These are phyloP conservation scores for Leptinotarsa rubiginosa DNA, from an alignment of 2,888 invertebrate species.

Conservation along the genomic window DNA sequence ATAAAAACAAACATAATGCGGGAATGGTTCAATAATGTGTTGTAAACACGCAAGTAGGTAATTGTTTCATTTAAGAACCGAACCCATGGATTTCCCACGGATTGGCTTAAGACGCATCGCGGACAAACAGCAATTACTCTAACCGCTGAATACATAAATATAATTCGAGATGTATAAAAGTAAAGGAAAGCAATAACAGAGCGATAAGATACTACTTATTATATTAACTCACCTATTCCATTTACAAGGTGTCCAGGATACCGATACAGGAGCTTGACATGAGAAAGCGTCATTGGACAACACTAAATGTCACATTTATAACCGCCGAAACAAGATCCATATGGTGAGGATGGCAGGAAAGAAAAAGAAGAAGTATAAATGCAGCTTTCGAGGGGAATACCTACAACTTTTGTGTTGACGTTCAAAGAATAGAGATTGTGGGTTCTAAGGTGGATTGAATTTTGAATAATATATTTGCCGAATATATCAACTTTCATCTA, in stretches of 20 bases:
- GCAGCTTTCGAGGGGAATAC: not conserved
- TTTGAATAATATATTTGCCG: too few species aligned
- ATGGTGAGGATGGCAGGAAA: not conserved
- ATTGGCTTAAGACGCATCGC: conserved; percentile 58
- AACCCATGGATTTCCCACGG: conserved; percentile 64
- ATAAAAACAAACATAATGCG: conserved; percentile 65
- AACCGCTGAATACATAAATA: conserved; percentile 62
- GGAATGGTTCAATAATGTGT: conserved; percentile 66
- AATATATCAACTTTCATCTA: too few species aligned
- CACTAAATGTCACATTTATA: conserved; percentile 7
- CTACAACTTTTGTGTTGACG: too few species aligned
- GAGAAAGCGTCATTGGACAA: conserved; percentile 22
- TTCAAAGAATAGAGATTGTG: too few species aligned
- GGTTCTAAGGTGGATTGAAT: too few species aligned
- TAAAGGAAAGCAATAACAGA: conserved; percentile 49
- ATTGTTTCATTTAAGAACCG: conserved; percentile 67
- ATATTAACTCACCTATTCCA: conserved; percentile 43
- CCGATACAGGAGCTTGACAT: conserved; percentile 23
- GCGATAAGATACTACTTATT: conserved; percentile 51
- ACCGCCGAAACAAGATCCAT: not conserved
- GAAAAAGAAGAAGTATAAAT: not conserved
- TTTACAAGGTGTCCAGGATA: conserved; percentile 16
- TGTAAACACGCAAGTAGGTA: conserved; percentile 67
- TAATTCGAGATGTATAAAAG: conserved; percentile 41
- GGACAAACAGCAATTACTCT: conserved; percentile 63